Evolutionary conservation across 2,797 vertebrate genomes (phyloP).

Genomic region (Mallotus villosus): DNA sequence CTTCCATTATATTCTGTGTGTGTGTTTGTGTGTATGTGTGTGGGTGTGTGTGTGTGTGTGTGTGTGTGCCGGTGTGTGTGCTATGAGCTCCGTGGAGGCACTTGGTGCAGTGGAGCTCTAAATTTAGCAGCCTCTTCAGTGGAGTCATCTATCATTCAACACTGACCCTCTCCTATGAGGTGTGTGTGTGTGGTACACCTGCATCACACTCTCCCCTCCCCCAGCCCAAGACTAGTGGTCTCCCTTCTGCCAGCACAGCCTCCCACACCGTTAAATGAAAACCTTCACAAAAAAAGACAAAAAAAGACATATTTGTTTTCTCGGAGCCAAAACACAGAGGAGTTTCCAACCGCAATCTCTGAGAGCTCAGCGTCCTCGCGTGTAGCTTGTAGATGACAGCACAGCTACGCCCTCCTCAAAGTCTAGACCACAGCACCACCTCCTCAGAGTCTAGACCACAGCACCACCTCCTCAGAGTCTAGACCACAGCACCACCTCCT

Average conservation of each 20-base stretch:
- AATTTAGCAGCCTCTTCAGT: slow-evolving; percentile 66
- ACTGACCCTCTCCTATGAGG: slow-evolving; percentile 23
- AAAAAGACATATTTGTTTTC: neutral
- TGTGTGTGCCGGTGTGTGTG: neutral
- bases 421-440: too few species aligned
- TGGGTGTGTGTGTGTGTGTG: neutral
- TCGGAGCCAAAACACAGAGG: neutral
- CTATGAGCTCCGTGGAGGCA: slow-evolving; percentile 40
- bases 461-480: too few species aligned
- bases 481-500: too few species aligned
- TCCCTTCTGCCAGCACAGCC: neutral
- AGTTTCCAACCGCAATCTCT: slow-evolving; percentile 13
- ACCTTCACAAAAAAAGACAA: neutral
- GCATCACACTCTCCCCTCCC: neutral
- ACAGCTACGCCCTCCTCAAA: too few species aligned
- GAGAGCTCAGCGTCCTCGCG: slow-evolving; percentile 43
- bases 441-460: too few species aligned
- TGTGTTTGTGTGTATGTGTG: neutral
- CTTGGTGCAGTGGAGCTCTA: slow-evolving; percentile 59
- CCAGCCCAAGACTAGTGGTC: neutral
- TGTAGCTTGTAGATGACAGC: slow-evolving; percentile 28
- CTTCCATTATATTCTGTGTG: too few species aligned
- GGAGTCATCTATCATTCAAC: slow-evolving; percentile 72
- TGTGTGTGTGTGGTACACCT: slow-evolving; percentile 19
- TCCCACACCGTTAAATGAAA: neutral